Percentiles rank a stretch among this genome's conserved stretches.
These are phyloP conservation scores for Myotis daubentonii DNA, from an alignment of 2,797 vertebrate species.

Conservation along the genomic window DNA sequence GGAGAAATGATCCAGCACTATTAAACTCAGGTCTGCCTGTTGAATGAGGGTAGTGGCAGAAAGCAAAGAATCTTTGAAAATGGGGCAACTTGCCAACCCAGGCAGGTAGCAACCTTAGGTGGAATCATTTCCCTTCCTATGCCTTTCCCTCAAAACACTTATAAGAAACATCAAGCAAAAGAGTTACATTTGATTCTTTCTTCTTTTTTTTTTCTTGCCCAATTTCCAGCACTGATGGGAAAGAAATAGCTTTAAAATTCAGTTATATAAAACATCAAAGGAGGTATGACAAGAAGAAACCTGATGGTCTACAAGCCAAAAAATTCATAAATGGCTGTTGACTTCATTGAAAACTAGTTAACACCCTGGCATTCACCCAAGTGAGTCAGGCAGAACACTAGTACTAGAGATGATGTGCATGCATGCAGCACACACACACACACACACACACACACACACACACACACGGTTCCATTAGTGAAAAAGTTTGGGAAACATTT, in stretches of 20 bases:
- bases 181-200: background rate
- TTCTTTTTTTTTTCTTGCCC: background rate
- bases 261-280: constrained; percentile 30
- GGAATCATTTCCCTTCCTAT: background rate
- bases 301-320: background rate
- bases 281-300: background rate
- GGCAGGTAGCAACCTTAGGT: background rate
- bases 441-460: background rate
- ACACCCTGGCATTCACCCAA: background rate
- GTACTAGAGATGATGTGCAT: background rate
- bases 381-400: background rate
- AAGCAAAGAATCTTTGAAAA: background rate
- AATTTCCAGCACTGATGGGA: background rate
- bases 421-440: too few relatives aligned
- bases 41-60: background rate
- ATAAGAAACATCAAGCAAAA: constrained; percentile 21
- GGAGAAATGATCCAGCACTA: background rate
- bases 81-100: background rate
- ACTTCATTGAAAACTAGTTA: background rate
- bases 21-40: background rate
- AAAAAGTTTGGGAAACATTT: background rate
- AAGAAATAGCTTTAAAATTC: constrained; percentile 26
- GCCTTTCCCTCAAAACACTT: constrained; percentile 9
- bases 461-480: background rate
- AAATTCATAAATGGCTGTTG: background rate